Evolutionary conservation across 2,888 invertebrate genomes (phyloP), one percentile per base, ranked within the genome.

Genomic region (Pollenia labialis): DNA sequence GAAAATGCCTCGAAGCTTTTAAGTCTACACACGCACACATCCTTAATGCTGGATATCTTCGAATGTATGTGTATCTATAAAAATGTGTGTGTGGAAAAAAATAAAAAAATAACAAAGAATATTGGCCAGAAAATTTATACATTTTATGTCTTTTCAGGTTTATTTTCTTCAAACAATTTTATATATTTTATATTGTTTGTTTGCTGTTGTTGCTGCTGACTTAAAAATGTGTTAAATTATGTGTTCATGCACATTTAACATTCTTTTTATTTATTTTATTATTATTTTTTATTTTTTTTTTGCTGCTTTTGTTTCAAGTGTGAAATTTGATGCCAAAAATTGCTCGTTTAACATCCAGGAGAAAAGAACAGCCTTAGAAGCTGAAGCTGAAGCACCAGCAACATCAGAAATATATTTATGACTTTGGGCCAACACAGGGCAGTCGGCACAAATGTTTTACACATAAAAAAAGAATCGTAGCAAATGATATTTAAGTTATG

Each of bases 201-300:
- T 60, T 66, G 44, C n/a, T 81, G 54, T 32, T 52, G 50, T 69
- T 68, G 79, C 40, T 81, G 64, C 56, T 76, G 75, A 84, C 83
- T 87, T 84, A 84, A 84, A 87, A 87, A 87, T 84, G 87, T 87
- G 87, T 77, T 84, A 87, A 84, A 81, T 84, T 87, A 84, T 84
- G 87, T 87, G 87, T 85, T 82, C 72, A 82, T 79, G 32, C 32
- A 82, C 74, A 82, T 74, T 82, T 79, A 82, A 74, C 64, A 85
- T 75, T 79, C 44, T 75, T 82, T 64, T 52, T 66, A 62, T 68
- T 72, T 79, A 54, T 75, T 60, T 66, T 75, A n/a, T 80, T 83
- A 56, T 69, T 60, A 18, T 44, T 8, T 48, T 72, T 56, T 44
- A n/a, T n/a, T 52, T 58, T 11, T 56, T 66, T 72, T 66, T 56